Evolutionary conservation across 1,140 invertebrate species (phyloP), one percentile per base, ranked within the genome.

Genomic region (Anastatus disparis): DNA sequence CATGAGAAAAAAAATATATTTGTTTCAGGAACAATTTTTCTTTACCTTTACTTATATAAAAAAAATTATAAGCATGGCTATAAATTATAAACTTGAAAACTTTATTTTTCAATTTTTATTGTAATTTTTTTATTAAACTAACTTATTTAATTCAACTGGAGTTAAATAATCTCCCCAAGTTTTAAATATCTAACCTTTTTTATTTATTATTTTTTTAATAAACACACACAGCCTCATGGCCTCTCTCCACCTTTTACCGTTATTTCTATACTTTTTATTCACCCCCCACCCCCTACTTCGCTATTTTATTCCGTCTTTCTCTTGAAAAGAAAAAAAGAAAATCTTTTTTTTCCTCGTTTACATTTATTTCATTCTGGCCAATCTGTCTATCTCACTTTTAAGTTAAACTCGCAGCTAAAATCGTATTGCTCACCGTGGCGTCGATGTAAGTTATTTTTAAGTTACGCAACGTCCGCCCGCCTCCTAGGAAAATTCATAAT

Each of bases 181-280:
- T 46, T 46, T 40, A 46, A 46, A 44, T 59, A 67, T 50, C 13
- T 22, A 26, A 68, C 20, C 35, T 70, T 70, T 73, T 64, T 69
- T 17, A 65, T 64, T 50, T 58, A 40, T 52, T 35, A 35, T 35
- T 70, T 59, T 50, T 63, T 58, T 52, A 40, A 65, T 31, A 38
- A 29, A 76, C 76, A 76, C 72, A 76, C 76, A 81, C 76, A 82
- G 76, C 78, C 80, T 82, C 80, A 82, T 82, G 80, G 80, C 79
- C 80, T 76, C n/a, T n/a, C n/a, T n/a, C 75, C 76, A 79, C 75
- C 70, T 75, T n/a, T 70, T 76, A 69, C 58, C 48, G 64, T 69
- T 74, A 62, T 74, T 59, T 69, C 52, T 56, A 63, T 6, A 46
- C 22, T 75, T 64, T 76, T 42, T 68, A 58, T 71, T 64, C 9